Conservation (phyloP, 2,113 vertebrate genomes). For the Notothenia coriiceps region DNA sequence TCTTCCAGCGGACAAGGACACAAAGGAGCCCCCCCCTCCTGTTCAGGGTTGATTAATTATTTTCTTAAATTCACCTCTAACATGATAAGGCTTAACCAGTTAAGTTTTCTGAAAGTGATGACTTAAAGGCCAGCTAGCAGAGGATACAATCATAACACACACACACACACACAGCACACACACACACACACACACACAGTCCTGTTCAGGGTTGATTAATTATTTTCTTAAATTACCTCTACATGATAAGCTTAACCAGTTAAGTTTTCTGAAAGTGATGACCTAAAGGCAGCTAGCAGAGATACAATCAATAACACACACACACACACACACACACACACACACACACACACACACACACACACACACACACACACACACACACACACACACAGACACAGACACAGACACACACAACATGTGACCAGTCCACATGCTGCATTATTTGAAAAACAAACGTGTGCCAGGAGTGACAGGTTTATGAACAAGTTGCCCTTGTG, state of each 20-base stretch:
- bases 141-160: constrained; percentile 9
- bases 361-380: neutral
- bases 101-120: constrained; percentile 8
- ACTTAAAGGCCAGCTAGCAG: neutral
- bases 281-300: neutral
- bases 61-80: neutral
- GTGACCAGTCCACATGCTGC: constrained; percentile 10
- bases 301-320: constrained; percentile 7
- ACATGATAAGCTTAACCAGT: too few relatives aligned
- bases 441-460: constrained; percentile 49
- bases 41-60: constrained; percentile 2
- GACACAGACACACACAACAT: neutral
- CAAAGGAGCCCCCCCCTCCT: constrained; percentile 4
- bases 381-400: neutral
- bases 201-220: constrained; percentile 5
- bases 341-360: neutral
- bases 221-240: neutral
- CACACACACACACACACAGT: neutral
- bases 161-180: neutral
- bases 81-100: too few relatives aligned
- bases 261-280: constrained; percentile 7
- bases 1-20: constrained; percentile 53
- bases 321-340: neutral
- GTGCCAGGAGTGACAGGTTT: constrained; percentile 7
- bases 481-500: constrained; percentile 39